Evolutionary conservation across 2,113 vertebrate genomes (phyloP).

Genomic region (Oreotrochilus melanogaster): DNA sequence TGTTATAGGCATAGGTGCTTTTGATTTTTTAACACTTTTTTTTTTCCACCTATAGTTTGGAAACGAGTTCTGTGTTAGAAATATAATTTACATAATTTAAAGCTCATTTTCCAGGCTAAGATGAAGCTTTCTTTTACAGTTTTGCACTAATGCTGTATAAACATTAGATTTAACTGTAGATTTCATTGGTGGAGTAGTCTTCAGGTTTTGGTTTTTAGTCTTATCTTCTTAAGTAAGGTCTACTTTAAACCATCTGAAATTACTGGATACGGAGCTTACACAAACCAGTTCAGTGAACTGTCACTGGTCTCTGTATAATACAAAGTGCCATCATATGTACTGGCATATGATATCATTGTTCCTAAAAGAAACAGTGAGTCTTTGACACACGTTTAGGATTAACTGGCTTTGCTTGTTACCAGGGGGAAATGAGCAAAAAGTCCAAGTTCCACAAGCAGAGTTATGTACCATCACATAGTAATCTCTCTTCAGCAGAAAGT

Average conservation of each 20-base stretch:
- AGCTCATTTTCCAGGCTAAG: not conserved
- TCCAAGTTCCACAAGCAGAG: not conserved
- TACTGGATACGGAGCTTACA: not conserved
- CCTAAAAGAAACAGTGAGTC: not conserved
- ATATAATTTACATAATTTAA: not conserved
- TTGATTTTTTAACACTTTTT: not conserved
- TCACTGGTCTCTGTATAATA: not conserved
- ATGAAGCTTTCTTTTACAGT: not conserved
- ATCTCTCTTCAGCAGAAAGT: not conserved
- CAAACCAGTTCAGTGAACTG: not conserved
- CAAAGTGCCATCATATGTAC: not conserved
- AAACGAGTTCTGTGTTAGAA: not conserved
- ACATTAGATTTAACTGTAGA: not conserved
- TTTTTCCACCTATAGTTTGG: not conserved
- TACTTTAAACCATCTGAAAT: not conserved
- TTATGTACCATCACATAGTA: not conserved
- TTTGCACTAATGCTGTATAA: not conserved
- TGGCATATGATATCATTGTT: not conserved
- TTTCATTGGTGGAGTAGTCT: not conserved
- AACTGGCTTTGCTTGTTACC: not conserved
- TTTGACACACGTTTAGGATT: not conserved
- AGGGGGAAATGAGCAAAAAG: not conserved
- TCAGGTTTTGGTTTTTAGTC: not conserved
- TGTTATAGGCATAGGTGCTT: not conserved
- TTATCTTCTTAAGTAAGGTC: not conserved